Conservation (phyloP, 2,113 vertebrate species). For the Origma solitaria region DNA sequence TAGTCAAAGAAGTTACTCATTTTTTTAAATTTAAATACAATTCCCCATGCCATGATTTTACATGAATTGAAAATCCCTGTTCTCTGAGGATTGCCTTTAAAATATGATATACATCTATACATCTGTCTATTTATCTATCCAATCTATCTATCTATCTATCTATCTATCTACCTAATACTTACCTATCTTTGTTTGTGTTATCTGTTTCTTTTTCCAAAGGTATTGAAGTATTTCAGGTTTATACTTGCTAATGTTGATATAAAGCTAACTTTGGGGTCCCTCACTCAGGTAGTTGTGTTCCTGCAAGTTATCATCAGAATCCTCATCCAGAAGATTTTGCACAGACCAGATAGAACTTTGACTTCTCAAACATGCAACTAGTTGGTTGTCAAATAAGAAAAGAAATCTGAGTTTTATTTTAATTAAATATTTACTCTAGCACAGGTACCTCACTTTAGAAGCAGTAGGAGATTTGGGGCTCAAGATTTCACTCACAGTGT, state of each 20-base stretch:
- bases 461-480: not conserved
- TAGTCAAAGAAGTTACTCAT: not conserved
- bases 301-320: not conserved
- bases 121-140: not conserved
- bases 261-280: not conserved
- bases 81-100: not conserved
- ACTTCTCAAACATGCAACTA: not conserved
- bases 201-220: not conserved
- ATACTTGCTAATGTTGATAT: not conserved
- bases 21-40: not conserved
- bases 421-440: not conserved
- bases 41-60: not conserved
- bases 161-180: not conserved
- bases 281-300: not conserved
- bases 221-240: not conserved
- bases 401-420: not conserved
- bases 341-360: not conserved
- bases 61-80: not conserved
- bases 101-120: not conserved
- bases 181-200: not conserved
- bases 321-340: not conserved
- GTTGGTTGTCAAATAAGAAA: not conserved
- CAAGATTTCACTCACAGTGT: not conserved
- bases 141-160: not conserved
- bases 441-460: not conserved